These are phyloP conservation scores for Acrocephalus arundinaceus DNA, from an alignment of 2,113 vertebrate species.

Conservation along the genomic window DNA sequence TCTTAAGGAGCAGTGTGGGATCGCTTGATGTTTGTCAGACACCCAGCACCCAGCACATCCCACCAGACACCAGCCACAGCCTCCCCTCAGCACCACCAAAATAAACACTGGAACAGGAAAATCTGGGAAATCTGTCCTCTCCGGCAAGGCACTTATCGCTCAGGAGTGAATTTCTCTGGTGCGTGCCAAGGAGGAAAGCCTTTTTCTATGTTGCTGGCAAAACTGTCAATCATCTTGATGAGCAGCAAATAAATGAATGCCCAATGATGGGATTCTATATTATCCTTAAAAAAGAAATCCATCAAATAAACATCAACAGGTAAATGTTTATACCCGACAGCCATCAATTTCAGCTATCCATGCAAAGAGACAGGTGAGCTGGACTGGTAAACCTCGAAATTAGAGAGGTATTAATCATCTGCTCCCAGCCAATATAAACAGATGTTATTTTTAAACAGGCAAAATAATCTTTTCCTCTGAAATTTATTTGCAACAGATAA, in stretches of 20 bases:
- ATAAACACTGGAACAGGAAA: slow-evolving; percentile 24
- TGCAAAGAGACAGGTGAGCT: slow-evolving; percentile 84
- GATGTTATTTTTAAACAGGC: slow-evolving; percentile 81
- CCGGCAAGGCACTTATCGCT: slow-evolving; percentile 56
- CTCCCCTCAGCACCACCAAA: neutral
- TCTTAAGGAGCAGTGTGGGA: neutral
- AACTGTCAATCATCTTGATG: slow-evolving; percentile 84
- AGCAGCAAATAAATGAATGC: slow-evolving; percentile 85
- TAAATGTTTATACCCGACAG: slow-evolving; percentile 80
- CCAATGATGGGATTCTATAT: slow-evolving; percentile 83
- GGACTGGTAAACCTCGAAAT: slow-evolving; percentile 87
- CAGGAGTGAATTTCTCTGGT: slow-evolving; percentile 52
- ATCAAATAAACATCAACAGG: slow-evolving; percentile 85
- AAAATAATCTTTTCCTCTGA: slow-evolving; percentile 80
- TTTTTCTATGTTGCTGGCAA: slow-evolving; percentile 72
- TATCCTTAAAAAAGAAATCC: slow-evolving; percentile 83
- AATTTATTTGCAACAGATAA: slow-evolving; percentile 84
- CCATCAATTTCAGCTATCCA: slow-evolving; percentile 84
- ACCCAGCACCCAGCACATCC: neutral
- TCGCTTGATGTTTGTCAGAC: neutral
- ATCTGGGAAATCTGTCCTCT: slow-evolving; percentile 50
- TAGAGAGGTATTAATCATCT: slow-evolving; percentile 82
- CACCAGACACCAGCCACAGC: neutral
- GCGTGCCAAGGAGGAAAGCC: slow-evolving; percentile 68
- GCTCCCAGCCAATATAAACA: slow-evolving; percentile 81